Evolutionary conservation across 2,888 invertebrate genomes (phyloP), one percentile per base, ranked within the genome.

Genomic region (Bombyx huttoni): DNA sequence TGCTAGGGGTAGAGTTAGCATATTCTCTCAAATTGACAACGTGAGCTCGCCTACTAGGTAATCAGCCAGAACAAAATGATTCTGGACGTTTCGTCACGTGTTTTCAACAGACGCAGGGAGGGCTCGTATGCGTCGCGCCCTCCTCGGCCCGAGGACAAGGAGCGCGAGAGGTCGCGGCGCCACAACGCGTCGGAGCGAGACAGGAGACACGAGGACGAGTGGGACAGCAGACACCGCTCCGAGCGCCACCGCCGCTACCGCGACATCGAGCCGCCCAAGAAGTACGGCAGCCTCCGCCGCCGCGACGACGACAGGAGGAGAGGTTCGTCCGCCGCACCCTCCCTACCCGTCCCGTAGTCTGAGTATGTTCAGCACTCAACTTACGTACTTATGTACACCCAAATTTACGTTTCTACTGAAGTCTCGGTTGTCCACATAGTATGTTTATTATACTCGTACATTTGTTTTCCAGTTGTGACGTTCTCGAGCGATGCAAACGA

Each of bases 101-200:
- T 5, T 5, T 24, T 24, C 24, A 24, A 24, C 24, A 24, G 24
- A 24, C 79, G 85, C 68, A 77, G 90, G 47, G 90, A 90, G 62
- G 89, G 89, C 13, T 86, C 88, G 45, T 81, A 86, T 68, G 67
- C 81, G 48, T 75, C 79, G 34, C 84, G 82, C 59, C 86, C 88
- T 34, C 87, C 85, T 34, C 78, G 83, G 13, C 77, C 80, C 9
- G 83, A 86, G 45, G 84, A 67, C 40, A 49, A 75, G 57, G 81
- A 72, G 51, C 68, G 76, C 48, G 77, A 80, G 48, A 75, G 77
- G 54, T 68, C 67, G 50, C 66, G 71, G 46, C 73, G 73, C 10
- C 68, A 71, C 63, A 64, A 69, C 54, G 71, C 70, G 58, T 66
- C 67, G 48, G 82, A 73, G 59, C 81, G 89, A 57, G 85, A 88